Base-by-base conservation (phyloP, 2,797 vertebrate species). In the Macropodus opercularis region DNA sequence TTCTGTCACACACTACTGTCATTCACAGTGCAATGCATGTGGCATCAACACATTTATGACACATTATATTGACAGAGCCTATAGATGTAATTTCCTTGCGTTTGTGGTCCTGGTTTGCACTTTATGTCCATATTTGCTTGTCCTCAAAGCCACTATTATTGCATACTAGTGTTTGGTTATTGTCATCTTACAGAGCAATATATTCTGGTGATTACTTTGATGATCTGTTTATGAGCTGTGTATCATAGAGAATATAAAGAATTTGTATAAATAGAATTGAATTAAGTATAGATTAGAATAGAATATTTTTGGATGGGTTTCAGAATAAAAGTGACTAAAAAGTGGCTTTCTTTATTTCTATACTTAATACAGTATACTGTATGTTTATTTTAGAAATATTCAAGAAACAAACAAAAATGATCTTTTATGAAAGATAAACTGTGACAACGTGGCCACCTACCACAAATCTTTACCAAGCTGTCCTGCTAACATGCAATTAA, bases 71-170 rank as follows among this genome's bases (percentile, higher is more conserved):
- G 27, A 40, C 8, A 3, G 6, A 59, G 21, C 18, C 27, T 1
- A 11, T 26, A 27, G 40, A 31, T 57, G 49, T 22, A 3, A 15
- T 43, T 32, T 46, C 17, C 21, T 13, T 54, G 54, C 17, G 23
- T 14, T 44, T 47, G 46, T 40, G 24, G 43, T 48, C 12, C 14
- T 76, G 48, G 31, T 77, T 81, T 85, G 85, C 83, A 87, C 84
- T 85, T 79, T 77, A 83, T 63, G 43, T 55, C 48, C 36, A 29
- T 7, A 48, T 80, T 82, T 85, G 75, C 76, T 82, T 69, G 57
- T 63, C 18, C 11, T 44, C 23, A 39, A n/a, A 64, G 36, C 24
- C 32, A 23, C 40, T 40, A 19, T 51, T 26, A 1, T 22, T 27
- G 40, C 6, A 39, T 24, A n/a, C 17, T 46, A 6, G 4, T 31